Conservation (phyloP, 2,888 invertebrate genomes). For the Furcula furcula region DNA sequence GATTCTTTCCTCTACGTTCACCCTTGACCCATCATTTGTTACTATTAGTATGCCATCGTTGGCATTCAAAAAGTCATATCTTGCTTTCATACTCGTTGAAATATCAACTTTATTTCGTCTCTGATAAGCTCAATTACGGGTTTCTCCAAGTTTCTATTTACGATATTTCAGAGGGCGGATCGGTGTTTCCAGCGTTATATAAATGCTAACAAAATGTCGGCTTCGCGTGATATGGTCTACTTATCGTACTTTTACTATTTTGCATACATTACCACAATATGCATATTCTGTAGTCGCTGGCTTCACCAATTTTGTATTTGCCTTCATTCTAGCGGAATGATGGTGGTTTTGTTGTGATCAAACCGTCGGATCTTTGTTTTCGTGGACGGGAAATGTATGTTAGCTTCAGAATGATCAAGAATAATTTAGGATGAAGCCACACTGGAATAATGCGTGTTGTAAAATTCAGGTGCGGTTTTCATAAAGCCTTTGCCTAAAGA, state of each 20-base stretch:
- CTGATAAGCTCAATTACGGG: slow-evolving; percentile 27
- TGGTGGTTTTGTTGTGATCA: slow-evolving; percentile 5
- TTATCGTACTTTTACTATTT: slow-evolving; percentile 72
- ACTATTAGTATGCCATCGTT: slow-evolving; percentile 51
- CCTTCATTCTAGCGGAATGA: slow-evolving; percentile 16
- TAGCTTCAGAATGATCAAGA: background rate
- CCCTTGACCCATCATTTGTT: slow-evolving; percentile 73
- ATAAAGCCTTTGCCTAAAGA: slow-evolving; percentile 12
- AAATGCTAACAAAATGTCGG: slow-evolving; percentile 76
- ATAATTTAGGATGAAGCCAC: background rate
- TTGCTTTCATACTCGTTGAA: slow-evolving; percentile 14
- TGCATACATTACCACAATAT: slow-evolving; percentile 69
- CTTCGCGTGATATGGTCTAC: slow-evolving; percentile 71
- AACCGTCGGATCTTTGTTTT: slow-evolving; percentile 2
- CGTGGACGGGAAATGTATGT: background rate
- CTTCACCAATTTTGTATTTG: slow-evolving; percentile 45
- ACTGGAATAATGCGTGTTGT: slow-evolving; percentile 2
- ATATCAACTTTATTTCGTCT: slow-evolving; percentile 29
- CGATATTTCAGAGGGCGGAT: slow-evolving; percentile 27
- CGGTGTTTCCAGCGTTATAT: slow-evolving; percentile 56
- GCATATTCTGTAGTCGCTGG: slow-evolving; percentile 49
- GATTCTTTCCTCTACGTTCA: slow-evolving; percentile 51
- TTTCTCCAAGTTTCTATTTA: slow-evolving; percentile 14
- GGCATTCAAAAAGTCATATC: slow-evolving; percentile 25
- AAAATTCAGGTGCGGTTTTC: slow-evolving; percentile 5